These are phyloP conservation scores for Hipposideros larvatus DNA, from an alignment of 2,797 vertebrate genomes.

Conservation along the genomic window DNA sequence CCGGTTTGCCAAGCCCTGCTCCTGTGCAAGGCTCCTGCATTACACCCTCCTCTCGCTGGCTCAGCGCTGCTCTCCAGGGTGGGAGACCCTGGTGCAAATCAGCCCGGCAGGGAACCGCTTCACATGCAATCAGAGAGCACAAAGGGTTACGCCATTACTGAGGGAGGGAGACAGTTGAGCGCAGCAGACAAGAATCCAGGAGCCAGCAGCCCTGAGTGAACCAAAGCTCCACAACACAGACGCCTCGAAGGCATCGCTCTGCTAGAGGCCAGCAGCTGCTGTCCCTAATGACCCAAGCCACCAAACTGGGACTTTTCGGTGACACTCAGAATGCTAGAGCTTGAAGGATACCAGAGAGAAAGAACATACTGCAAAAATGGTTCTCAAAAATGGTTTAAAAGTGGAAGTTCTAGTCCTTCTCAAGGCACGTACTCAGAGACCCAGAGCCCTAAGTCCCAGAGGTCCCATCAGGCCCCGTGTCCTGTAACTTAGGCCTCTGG, in stretches of 20 bases:
- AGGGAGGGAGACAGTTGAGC: neutral
- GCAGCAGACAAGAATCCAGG: neutral
- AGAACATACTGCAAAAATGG: neutral
- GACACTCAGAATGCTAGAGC: neutral
- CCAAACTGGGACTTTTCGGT: neutral
- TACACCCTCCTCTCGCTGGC: no score
- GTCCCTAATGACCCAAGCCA: neutral
- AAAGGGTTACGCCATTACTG: no score
- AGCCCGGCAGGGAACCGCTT: neutral
- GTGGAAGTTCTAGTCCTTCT: neutral
- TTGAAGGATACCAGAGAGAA: neutral
- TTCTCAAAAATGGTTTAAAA: neutral
- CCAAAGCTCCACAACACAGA: neutral
- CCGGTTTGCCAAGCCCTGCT: neutral
- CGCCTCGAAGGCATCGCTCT: fast-evolving
- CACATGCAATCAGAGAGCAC: neutral
- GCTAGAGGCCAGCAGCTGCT: fast-evolving
- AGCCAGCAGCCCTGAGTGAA: neutral
- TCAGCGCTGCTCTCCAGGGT: neutral
- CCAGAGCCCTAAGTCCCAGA: neutral
- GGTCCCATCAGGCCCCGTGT: neutral
- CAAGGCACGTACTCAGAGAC: neutral
- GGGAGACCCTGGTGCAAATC: neutral
- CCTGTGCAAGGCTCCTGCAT: neutral
- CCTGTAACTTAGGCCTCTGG: neutral